Evolutionary conservation across 1,140 invertebrate genomes (phyloP).

Genomic region (Gryon sp.): DNA sequence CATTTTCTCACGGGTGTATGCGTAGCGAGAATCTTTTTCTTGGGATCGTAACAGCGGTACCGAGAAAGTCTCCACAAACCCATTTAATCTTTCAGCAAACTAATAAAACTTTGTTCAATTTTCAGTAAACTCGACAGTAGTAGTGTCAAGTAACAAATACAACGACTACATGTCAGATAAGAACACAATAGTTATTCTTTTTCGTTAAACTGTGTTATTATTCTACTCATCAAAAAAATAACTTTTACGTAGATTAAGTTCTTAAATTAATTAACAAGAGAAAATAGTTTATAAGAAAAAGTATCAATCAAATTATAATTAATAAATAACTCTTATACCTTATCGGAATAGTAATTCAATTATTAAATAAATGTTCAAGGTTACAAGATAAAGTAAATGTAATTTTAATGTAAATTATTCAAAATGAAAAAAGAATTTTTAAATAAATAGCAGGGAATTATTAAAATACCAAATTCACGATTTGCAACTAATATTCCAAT

Average conservation of each 20-base stretch:
- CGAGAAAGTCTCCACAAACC: constrained; percentile 46
- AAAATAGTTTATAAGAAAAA: too few species aligned
- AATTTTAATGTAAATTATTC: too few species aligned
- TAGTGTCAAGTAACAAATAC: constrained; percentile 36
- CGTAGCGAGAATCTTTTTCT: constrained; percentile 57
- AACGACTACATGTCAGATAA: constrained; percentile 43
- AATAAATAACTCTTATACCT: too few species aligned
- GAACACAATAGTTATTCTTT: constrained; percentile 50
- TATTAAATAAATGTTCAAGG: too few species aligned
- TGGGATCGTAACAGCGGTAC: constrained; percentile 44
- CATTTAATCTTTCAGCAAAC: constrained; percentile 70
- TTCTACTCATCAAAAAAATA: constrained; percentile 3
- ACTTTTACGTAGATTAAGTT: too few species aligned
- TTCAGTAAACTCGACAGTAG: constrained; percentile 43
- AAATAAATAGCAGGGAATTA: too few species aligned
- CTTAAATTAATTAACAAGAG: too few species aligned
- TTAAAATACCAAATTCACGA: background rate
- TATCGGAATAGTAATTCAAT: too few species aligned
- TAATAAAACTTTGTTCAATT: constrained; percentile 74
- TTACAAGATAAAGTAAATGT: too few species aligned
- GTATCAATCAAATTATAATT: too few species aligned
- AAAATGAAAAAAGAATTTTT: too few species aligned
- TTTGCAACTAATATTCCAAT: too few species aligned
- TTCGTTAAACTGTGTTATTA: constrained; percentile 11
- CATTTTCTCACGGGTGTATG: constrained; percentile 51